phyloP scores from a whole-genome alignment of 2,797 vertebrate species.

The Falco biarmicus region DNA sequence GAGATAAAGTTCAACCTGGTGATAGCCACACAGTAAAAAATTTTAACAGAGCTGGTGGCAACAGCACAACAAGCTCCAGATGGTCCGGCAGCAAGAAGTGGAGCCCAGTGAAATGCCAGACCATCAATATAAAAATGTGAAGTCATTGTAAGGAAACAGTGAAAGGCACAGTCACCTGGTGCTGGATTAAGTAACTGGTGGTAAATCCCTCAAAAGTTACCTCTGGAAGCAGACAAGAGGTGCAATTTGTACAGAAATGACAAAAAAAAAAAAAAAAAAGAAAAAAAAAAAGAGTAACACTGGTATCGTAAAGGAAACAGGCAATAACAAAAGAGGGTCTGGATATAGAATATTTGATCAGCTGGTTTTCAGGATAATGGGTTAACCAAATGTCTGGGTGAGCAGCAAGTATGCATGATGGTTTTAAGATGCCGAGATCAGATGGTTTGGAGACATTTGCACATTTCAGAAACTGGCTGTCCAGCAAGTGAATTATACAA shows the following conservation, averaged over 20 bases:
- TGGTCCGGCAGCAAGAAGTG: background rate
- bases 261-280: background rate
- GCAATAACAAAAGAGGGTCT: background rate
- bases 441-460: background rate
- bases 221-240: background rate
- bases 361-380: slow-evolving; percentile 9
- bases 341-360: background rate
- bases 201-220: slow-evolving; percentile 2
- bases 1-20: slow-evolving; percentile 40
- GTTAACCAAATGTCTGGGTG: slow-evolving; percentile 1
- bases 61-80: slow-evolving; percentile 13
- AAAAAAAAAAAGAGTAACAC: background rate
- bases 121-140: background rate
- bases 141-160: background rate
- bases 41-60: background rate
- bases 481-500: background rate
- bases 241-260: background rate
- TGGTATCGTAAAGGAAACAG: background rate
- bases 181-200: background rate
- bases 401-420: background rate
- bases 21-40: slow-evolving; percentile 23
- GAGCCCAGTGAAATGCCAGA: background rate
- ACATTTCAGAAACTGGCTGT: background rate
- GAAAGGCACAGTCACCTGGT: background rate
- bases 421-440: background rate